Evolutionary conservation across 2,113 vertebrate species (phyloP), one percentile per base, ranked within the genome.

Genomic region (Pelobates fuscus): DNA sequence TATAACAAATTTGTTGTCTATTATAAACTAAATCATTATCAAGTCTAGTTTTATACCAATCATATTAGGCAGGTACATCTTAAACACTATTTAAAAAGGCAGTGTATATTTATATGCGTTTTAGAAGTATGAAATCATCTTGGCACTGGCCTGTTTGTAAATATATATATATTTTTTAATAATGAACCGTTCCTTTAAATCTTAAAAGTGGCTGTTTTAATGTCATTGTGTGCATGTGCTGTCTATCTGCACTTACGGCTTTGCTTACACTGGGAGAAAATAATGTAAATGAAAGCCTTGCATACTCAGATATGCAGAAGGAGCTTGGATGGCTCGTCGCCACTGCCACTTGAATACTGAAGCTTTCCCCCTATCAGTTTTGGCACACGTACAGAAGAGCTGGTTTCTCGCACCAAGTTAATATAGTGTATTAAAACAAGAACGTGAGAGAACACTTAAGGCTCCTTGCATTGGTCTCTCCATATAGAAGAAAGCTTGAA

Each of bases 221-320:
- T 41, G n/a, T 12, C 37, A 49, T 1, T 49, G 44, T 49, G 3
- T 49, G 15, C 5, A 14, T 49, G 44, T 49, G 44, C 32, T 37
- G 32, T 6, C 5, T 37, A 37, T 37, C 32, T 5, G 32, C 32
- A 37, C n/a, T n/a, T 24, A n/a, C n/a, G 12, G 26, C 25, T 63
- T 20, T 64, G 44, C 41, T 71, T 60, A 61, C 17, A 6, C 32
- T 23, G 24, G 58, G 29, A 37, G 25, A 29, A 54, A 32, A 63
- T 24, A 26, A 6, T 64, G 60, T 27, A 55, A 26, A 64, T 44
- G 2, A 3, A 15, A 46, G 63, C 10, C 61, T 43, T 14, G 30
- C 17, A 4, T 46, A 44, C 43, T 11, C 24, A 46, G 23, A 46
- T 66, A 21, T 46, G 61, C 30, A 64, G 1, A 25, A 62, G 57